Base-by-base conservation (phyloP, 2,797 vertebrate genomes). In the Rallus crepitans region DNA sequence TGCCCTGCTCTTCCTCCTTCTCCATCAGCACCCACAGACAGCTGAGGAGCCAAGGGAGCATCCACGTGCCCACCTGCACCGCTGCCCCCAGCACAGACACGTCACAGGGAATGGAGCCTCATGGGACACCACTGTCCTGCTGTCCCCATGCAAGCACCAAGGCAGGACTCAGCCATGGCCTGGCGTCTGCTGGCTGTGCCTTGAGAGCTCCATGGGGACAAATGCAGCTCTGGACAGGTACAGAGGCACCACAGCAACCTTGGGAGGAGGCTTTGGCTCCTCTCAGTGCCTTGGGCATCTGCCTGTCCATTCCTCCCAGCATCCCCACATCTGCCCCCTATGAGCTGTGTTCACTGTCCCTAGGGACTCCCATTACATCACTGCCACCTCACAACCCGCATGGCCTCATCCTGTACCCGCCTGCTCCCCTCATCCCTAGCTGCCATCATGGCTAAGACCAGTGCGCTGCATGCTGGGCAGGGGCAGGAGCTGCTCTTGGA, bases 31-130 rank as follows among this genome's bases (percentile, higher is more conserved):
- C 14, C 6, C 5, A 18, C 0, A 1, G 25, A 37, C 40, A 63
- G 60, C 21, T 11, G 28, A 23, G 56, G 15, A 27, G 24, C 12
- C 8, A 7, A 0, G 12, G 40, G 15, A 56, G 8, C 57, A 64
- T 12, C 52, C 14, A 3, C 14, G 35, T 47, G n/a, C 13, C n/a
- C 40, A 52, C 7, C 5, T 0, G 1, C 10, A 48, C 11, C 0
- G 0, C 5, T 25, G 73, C 1, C 24, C 11, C 15, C 45, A 35
- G 42, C 19, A 42, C 23, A 7, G 57, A 17, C 2, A 0, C 9
- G 31, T 15, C 61, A 20, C 40, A 14, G 53, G 30, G 53, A 33
- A 9, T 3, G 47, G 37, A 64, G 24, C 13, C 45, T 37, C 52
- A 1, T 1, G 19, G 48, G 21, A 31, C 81, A 52, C 27, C 1